Evolutionary conservation across 1,140 invertebrate genomes (phyloP).

Genomic region (Papilio helenus): DNA sequence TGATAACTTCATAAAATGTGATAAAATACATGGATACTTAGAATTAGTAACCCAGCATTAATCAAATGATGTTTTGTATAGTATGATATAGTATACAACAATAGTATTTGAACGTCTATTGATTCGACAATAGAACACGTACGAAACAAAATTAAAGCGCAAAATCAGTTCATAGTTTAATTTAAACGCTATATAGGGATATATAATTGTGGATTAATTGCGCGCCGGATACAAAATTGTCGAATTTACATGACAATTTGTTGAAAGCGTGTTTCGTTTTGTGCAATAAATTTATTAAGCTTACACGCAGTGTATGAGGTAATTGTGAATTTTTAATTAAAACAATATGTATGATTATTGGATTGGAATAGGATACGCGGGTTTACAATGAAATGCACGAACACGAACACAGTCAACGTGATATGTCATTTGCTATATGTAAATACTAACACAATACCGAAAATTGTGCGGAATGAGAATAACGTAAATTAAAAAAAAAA

Average conservation of each 20-base stretch:
- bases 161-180: constrained; percentile 60
- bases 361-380: constrained; percentile 15
- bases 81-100: background rate
- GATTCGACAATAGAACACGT: constrained; percentile 50
- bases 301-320: constrained; percentile 18
- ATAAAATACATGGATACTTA: too few relatives aligned
- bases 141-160: constrained; percentile 58
- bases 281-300: constrained; percentile 40
- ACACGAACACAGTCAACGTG: background rate
- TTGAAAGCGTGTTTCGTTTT: constrained; percentile 54
- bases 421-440: background rate
- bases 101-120: constrained; percentile 50
- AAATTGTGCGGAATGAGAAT: background rate
- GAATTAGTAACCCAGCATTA: too few relatives aligned
- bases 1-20: too few relatives aligned
- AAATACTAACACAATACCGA: background rate
- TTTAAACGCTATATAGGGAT: constrained; percentile 59
- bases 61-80: too few relatives aligned
- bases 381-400: constrained; percentile 6
- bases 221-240: constrained; percentile 52
- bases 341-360: constrained; percentile 34
- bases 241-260: constrained; percentile 64
- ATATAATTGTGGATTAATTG: constrained; percentile 65
- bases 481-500: background rate
- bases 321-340: constrained; percentile 45